A percentile compares a stretch with the other conserved stretches of the same genome.
phyloP scores from a whole-genome alignment of 2,113 vertebrate species.

The Clarias magur region DNA sequence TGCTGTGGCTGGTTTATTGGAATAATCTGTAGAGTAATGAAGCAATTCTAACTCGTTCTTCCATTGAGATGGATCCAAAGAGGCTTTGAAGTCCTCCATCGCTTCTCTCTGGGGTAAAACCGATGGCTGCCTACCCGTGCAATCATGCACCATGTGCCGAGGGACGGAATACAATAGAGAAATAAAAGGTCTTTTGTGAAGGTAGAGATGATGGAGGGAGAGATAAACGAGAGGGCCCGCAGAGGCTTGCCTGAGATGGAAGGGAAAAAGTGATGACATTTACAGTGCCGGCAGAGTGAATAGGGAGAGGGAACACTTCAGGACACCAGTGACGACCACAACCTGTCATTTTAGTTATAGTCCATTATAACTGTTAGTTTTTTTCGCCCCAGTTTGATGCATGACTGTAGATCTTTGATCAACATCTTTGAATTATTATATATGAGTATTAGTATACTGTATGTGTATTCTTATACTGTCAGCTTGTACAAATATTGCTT shows the following conservation, averaged over 20 bases:
- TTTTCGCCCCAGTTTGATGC: constrained; percentile 19
- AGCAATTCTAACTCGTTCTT: constrained; percentile 89
- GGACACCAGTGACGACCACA: constrained; percentile 28
- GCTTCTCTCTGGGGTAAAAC: constrained; percentile 41
- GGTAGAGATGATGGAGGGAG: constrained; percentile 75
- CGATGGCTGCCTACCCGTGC: constrained; percentile 51
- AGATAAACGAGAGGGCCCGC: constrained; percentile 82
- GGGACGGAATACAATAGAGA: constrained; percentile 52
- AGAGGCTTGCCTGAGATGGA: constrained; percentile 74
- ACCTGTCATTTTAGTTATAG: constrained; percentile 41
- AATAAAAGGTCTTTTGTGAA: constrained; percentile 59
- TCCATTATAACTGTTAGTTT: constrained; percentile 40
- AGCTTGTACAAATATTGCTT: constrained; percentile 21
- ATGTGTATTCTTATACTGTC: background rate
- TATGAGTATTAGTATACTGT: background rate
- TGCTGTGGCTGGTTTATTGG: constrained; percentile 9
- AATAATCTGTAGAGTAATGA: constrained; percentile 78
- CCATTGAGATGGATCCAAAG: constrained; percentile 87
- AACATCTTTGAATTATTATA: background rate
- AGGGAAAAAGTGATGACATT: constrained; percentile 84
- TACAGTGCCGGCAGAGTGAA: constrained; percentile 82
- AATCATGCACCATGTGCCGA: constrained; percentile 56
- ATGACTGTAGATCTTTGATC: constrained; percentile 25
- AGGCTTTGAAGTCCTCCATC: constrained; percentile 70
- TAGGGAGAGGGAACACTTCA: constrained; percentile 64